These are phyloP conservation scores for Cichladusa arquata DNA, from an alignment of 2,113 vertebrate species.

Conservation along the genomic window DNA sequence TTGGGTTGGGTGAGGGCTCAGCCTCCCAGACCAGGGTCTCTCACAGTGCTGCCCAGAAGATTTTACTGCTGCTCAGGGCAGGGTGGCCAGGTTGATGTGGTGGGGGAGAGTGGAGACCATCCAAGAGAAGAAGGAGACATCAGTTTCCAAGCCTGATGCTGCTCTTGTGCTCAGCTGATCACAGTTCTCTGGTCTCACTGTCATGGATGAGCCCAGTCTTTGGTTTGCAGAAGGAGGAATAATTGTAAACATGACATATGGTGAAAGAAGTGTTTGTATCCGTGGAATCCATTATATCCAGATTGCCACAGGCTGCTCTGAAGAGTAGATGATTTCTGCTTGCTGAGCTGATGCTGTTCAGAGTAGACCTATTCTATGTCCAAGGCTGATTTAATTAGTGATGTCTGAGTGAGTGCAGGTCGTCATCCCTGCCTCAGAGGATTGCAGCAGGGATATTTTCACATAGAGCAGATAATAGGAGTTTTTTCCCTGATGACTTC, in stretches of 20 bases:
- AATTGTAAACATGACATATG: neutral
- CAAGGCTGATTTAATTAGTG: conserved; percentile 20
- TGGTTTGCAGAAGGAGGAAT: neutral
- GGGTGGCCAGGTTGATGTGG: neutral
- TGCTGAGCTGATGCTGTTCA: neutral
- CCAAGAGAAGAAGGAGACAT: neutral
- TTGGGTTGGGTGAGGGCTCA: neutral
- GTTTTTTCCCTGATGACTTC: neutral
- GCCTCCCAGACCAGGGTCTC: accelerated
- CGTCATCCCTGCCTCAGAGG: neutral
- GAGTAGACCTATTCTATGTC: neutral
- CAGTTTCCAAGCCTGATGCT: neutral
- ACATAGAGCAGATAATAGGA: neutral
- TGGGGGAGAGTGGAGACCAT: neutral
- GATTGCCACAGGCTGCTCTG: neutral
- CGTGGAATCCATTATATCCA: neutral
- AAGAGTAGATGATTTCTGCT: neutral
- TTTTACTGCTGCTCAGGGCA: neutral
- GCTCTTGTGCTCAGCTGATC: neutral
- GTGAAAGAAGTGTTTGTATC: neutral
- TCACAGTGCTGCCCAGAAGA: neutral
- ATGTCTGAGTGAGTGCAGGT: neutral
- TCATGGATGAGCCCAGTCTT: neutral
- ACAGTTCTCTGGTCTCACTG: neutral
- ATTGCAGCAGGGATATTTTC: neutral